These are phyloP conservation scores for Pammene aurita DNA, from an alignment of 2,888 invertebrate species.

Conservation along the genomic window DNA sequence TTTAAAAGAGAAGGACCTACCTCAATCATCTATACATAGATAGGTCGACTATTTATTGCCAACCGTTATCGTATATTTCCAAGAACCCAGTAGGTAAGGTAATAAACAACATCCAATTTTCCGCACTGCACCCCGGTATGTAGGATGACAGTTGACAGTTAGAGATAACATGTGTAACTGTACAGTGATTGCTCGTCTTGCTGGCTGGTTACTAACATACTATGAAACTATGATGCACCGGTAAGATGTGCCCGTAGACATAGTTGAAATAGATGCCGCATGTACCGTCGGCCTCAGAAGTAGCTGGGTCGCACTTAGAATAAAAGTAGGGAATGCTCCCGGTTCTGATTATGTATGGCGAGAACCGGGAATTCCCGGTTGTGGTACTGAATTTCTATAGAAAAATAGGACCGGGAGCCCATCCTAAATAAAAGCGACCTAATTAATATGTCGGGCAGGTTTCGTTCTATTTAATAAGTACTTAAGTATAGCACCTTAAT, in stretches of 20 bases:
- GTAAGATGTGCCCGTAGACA: conserved; percentile 8
- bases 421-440: too few relatives aligned
- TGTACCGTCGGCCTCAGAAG: not conserved
- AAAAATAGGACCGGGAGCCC: too few relatives aligned
- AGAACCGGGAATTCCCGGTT: too few relatives aligned
- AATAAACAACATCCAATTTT: conserved; percentile 34
- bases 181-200: conserved; percentile 67
- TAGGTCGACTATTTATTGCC: not conserved
- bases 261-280: not conserved
- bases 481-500: too few relatives aligned
- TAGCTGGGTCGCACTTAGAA: not conserved
- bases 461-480: too few relatives aligned
- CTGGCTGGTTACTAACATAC: conserved; percentile 55
- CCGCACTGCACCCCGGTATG: conserved; percentile 45
- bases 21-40: not conserved
- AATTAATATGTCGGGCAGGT: too few relatives aligned
- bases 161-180: conserved; percentile 74
- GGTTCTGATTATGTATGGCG: too few relatives aligned
- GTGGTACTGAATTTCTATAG: too few relatives aligned
- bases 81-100: not conserved
- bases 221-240: conserved; percentile 43
- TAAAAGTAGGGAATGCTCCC: too few relatives aligned
- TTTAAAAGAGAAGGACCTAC: too few relatives aligned
- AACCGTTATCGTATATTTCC: conserved; percentile 37
- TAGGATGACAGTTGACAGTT: conserved; percentile 69